These are phyloP conservation scores for Trichonephila inaurata DNA, from an alignment of 1,140 invertebrate species.

Conservation along the genomic window DNA sequence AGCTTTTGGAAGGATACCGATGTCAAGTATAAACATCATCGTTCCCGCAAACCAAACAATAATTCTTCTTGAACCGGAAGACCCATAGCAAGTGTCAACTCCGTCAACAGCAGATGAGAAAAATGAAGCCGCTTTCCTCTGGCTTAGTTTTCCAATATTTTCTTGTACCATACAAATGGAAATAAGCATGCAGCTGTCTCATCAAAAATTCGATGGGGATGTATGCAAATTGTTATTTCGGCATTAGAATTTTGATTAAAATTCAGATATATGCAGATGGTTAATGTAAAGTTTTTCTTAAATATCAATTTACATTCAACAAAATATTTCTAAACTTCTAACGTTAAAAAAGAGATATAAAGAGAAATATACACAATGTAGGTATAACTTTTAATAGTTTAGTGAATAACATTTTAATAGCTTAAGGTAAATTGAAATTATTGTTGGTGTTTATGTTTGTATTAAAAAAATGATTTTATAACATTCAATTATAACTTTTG, in stretches of 20 bases:
- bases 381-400: too few relatives aligned
- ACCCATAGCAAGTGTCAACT: not conserved
- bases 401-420: too few relatives aligned
- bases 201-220: not conserved
- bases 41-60: not conserved
- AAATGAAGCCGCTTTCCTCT: not conserved
- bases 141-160: not conserved
- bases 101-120: not conserved
- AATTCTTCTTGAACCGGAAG: not conserved
- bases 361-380: too few relatives aligned
- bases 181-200: not conserved
- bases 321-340: too few relatives aligned
- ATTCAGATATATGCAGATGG: not conserved
- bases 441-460: too few relatives aligned
- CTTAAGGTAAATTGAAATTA: too few relatives aligned
- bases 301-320: too few relatives aligned
- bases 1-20: not conserved
- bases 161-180: not conserved
- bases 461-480: too few relatives aligned
- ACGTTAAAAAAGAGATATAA: too few relatives aligned
- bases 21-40: not conserved
- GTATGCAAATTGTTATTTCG: not conserved
- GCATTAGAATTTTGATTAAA: not conserved
- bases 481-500: too few relatives aligned
- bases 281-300: too few relatives aligned